phyloP scores from a whole-genome alignment of 2,888 invertebrate species.

The Disparrhopalites patrizii region DNA sequence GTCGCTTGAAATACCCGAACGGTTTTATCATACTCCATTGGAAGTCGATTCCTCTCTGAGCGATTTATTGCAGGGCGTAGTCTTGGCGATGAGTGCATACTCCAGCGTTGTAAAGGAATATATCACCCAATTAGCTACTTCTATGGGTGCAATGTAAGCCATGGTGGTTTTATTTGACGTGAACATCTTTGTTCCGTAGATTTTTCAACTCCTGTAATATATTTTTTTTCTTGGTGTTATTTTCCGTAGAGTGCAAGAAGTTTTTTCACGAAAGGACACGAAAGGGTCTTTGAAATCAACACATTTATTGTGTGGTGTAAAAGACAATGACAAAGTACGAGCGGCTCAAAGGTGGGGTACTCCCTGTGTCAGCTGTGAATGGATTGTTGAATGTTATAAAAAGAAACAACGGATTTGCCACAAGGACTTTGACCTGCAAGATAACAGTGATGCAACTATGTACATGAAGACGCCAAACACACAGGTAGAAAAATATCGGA shows the following conservation, averaged over 20 bases:
- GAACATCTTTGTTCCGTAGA: no score
- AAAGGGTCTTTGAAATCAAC: conserved; percentile 64
- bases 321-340: conserved; percentile 68
- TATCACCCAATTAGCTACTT: conserved; percentile 64
- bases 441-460: conserved; percentile 14
- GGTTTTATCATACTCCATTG: conserved; percentile 30
- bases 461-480: conserved; percentile 6
- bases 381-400: conserved; percentile 65
- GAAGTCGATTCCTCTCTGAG: conserved; percentile 9
- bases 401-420: neutral
- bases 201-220: no score
- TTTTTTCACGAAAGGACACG: conserved; percentile 61
- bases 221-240: no score
- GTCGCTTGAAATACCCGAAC: conserved; percentile 22
- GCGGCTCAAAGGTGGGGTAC: conserved; percentile 82
- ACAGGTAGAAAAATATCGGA: neutral
- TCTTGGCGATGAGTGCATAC: conserved; percentile 76
- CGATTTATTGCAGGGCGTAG: conserved; percentile 60
- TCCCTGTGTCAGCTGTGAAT: conserved; percentile 71
- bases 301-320: conserved; percentile 70
- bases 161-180: conserved; percentile 35
- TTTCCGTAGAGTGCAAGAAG: conserved; percentile 60
- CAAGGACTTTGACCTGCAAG: neutral
- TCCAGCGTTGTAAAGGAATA: conserved; percentile 68
- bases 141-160: conserved; percentile 67